Base-by-base conservation (phyloP, 2,797 vertebrate genomes). In the Molossus molossus region DNA sequence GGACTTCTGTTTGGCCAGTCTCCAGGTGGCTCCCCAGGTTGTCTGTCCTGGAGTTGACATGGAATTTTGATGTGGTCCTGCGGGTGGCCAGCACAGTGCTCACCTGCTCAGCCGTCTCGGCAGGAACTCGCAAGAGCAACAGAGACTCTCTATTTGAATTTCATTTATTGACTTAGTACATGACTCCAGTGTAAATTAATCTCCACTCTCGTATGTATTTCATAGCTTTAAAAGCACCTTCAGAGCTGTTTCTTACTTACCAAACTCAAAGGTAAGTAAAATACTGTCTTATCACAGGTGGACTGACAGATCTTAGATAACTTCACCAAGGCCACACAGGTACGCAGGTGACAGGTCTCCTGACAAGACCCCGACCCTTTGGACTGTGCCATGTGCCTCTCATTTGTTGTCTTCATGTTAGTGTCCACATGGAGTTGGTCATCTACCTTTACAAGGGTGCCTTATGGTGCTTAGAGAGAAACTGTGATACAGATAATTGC, bases 351-450 rank as follows among this genome's bases (percentile, higher is more conserved):
- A 33, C 15, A 45, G 80, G 60, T 50, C 40, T 37, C 73, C 62
- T 3, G 13, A n/a, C 10, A 37, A 53, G 79, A 14, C 45, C 75
- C 25, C 64, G 40, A 10, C n/a, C 25, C 64, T 65, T 12, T 50
- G 91, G 29, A 5, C 13, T 1, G 4, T 7, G 3, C 60, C 14
- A 9, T 3, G 33, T 3, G 8, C 80, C 70, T 83, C 11, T 58
- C 20, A 58, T 58, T 21, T 21, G 20, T 21, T 62, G 27, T 57
- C 27, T 40, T 75, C 12, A 1, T 0, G 7, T n/a, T 13, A 4
- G 8, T 20, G 0, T 12, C 50, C 18, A 0, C 27, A 8, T 21
- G 1, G 45, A 17, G 33, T 60, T 76, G 55, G 45, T 75, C 4
- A 33, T 25, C 9, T 55, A 2, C 20, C 70, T 76, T 57, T 33